Base-by-base conservation (phyloP, 2,888 invertebrate genomes). In the Heliothis peltigera region DNA sequence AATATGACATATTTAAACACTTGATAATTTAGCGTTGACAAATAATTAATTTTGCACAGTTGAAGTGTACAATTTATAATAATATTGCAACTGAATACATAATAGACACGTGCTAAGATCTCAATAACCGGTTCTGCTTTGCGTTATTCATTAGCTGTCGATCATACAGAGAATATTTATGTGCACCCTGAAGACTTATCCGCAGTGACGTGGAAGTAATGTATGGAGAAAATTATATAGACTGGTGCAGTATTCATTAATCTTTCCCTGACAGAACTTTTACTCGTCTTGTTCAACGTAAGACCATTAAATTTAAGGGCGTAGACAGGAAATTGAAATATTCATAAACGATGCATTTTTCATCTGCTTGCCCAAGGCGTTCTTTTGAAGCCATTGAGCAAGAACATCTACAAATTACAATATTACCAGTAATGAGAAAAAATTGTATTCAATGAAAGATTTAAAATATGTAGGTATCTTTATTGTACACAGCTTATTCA, bases 71-170 rank as follows among this genome's bases (percentile, higher is more conserved):
- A 55, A 32, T 22, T 57, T 17, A 59, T 48, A 19, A 58, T 49
- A 17, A 28, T 51, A 21, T 61, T 62, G 55, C 72, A 71, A 44
- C 72, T 77, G 59, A 59, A 42, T 59, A 21, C 42, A 55, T 58
- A 63, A 25, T 28, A 28, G 35, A 55, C 64, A 71, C 72, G 64
- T 71, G 77, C 72, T 71, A 48, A 46, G 59, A 44, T 35, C 19
- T 51, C 52, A 58, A 58, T 70, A 54, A 58, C 64, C n/a, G 21
- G 46, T 76, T 53, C 44, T 52, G 44, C 42, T 64, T 48, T 76
- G 64, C 48, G 71, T 76, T 56, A 77, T 77, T 64, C 59, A 62
- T 56, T 32, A 48, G 17, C 47, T 44, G 42, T 64, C 64, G 35
- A 71, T 75, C 54, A 54, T 17, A 58, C 21, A 48, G 12, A 35